These are phyloP conservation scores for Trissolcus japonicus DNA, from an alignment of 2,888 invertebrate species.

Conservation along the genomic window DNA sequence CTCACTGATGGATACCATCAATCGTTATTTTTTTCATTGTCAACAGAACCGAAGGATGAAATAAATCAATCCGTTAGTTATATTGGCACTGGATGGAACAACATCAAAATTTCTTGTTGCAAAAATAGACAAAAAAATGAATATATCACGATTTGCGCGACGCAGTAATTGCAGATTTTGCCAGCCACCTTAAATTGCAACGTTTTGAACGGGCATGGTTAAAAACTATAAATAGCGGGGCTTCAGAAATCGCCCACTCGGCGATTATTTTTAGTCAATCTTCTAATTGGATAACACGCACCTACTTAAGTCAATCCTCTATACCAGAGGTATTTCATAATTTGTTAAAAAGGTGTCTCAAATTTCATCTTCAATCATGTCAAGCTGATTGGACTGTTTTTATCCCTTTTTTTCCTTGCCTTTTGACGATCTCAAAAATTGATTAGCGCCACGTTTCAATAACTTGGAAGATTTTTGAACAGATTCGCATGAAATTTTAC, in stretches of 20 bases:
- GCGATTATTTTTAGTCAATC: slow-evolving; percentile 36
- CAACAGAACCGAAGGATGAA: too few relatives aligned
- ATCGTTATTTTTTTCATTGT: too few relatives aligned
- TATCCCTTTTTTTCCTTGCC: neutral
- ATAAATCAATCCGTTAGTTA: too few relatives aligned
- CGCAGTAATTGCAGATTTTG: neutral
- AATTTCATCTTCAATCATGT: slow-evolving; percentile 21
- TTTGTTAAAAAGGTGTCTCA: slow-evolving; percentile 24
- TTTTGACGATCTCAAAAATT: neutral
- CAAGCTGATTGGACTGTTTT: neutral
- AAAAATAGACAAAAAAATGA: too few relatives aligned
- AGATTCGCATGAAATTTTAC: too few relatives aligned
- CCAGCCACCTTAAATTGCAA: slow-evolving; percentile 1
- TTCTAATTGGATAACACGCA: slow-evolving; percentile 30
- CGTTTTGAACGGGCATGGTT: slow-evolving; percentile 7
- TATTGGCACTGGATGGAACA: too few relatives aligned
- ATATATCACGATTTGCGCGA: too few relatives aligned
- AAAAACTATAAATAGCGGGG: slow-evolving; percentile 29
- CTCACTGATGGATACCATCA: too few relatives aligned
- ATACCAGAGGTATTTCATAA: slow-evolving; percentile 25
- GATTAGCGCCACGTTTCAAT: too few relatives aligned
- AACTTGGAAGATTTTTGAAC: too few relatives aligned
- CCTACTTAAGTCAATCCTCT: slow-evolving; percentile 34
- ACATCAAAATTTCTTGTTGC: too few relatives aligned
- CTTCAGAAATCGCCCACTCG: slow-evolving; percentile 19